Conservation (phyloP, 1,140 invertebrate species). For the Cydia splendana region DNA sequence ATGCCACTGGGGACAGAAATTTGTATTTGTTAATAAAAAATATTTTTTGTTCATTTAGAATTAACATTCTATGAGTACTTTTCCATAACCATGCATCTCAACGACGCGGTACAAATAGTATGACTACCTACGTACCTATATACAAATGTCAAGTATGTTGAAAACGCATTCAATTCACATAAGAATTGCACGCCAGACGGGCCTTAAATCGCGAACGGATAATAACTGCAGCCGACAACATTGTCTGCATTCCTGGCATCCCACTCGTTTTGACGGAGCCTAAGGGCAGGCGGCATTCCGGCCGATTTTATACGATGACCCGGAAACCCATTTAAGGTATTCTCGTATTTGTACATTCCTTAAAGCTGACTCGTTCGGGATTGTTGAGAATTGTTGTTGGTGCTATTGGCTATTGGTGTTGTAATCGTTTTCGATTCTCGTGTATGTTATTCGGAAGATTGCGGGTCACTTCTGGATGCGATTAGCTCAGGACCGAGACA, state of each 20-base stretch:
- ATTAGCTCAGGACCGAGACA: too few relatives aligned
- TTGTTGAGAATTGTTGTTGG: too few relatives aligned
- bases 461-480: too few relatives aligned
- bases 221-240: slow-evolving; percentile 1
- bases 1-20: too few relatives aligned
- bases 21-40: too few relatives aligned
- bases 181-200: not conserved
- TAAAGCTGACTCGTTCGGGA: not conserved
- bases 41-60: too few relatives aligned
- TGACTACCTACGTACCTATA: not conserved
- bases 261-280: not conserved
- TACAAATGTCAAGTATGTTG: not conserved
- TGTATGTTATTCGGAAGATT: too few relatives aligned
- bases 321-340: slow-evolving; percentile 12
- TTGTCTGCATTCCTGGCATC: not conserved
- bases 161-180: not conserved
- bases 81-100: too few relatives aligned
- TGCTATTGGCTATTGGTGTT: too few relatives aligned
- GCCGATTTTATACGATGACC: not conserved
- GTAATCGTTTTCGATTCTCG: not conserved
- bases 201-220: slow-evolving; percentile 1
- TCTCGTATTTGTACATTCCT: not conserved
- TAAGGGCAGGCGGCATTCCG: not conserved
- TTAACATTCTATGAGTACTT: too few relatives aligned
- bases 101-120: not conserved